Base-by-base conservation (phyloP, 2,888 invertebrate species). In the Coelopa pilipes region DNA sequence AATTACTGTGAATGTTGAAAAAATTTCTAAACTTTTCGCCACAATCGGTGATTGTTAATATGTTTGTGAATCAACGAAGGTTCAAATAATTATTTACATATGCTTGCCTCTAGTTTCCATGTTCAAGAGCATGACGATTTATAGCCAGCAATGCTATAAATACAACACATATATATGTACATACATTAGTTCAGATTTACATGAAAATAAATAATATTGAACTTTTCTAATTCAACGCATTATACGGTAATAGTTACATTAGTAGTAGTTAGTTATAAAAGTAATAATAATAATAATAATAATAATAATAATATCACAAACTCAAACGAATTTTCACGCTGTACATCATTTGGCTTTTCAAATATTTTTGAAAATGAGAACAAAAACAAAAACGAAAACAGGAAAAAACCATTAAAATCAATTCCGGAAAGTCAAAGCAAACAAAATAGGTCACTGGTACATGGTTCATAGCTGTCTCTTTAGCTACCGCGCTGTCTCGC, bases 231-330 rank as follows among this genome's bases (percentile, higher is more conserved):
- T 57, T 11, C 17, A 57, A 57, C 21, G 17, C n/a, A 15, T 9
- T 53, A 53, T 53, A 53, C 17, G 53, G 10, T n/a, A 53, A n/a
- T 17, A 57, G 21, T 57, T 57, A 17, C 21, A 17, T 7, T 24
- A 62, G 9, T 24, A 21, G 9, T 62, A 62, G 24, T n/a, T 62
- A 24, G 17, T 53, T 24, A 13, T 21, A 60, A 3, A 5, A 60
- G 2, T 60, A 60, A 60, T 60, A 60, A 19, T 21, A 62, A 50
- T 24, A 10, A 53, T 70, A 63, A 45, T 21, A 62, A 45, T 71
- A 21, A 70, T 63, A 66, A 66, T 21, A 55, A 71, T 71, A 71
- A 71, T 71, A 71, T 71, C 71, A 71, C 71, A 71, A 71, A 71
- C 71, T 71, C 65, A 65, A 71, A 71, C 45, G 46, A 71, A 71